These are phyloP conservation scores for Saxidomus purpurata DNA, from an alignment of 1,140 invertebrate species.

Conservation along the genomic window DNA sequence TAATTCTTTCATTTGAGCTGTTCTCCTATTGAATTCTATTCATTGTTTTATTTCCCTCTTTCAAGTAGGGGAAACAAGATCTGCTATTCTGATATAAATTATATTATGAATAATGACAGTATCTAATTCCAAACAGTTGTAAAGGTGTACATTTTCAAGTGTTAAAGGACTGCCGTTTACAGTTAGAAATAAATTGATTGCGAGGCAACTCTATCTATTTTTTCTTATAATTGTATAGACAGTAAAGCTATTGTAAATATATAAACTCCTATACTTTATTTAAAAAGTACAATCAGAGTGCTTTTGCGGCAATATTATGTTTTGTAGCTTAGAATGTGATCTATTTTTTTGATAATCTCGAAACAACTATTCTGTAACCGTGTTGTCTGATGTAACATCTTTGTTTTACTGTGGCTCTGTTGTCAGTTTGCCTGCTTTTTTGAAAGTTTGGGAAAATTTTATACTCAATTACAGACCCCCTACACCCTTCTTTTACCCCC, in stretches of 20 bases:
- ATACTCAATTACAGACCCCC: conserved; percentile 19
- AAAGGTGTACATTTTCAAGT: conserved; percentile 21
- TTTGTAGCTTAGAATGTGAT: conserved; percentile 35
- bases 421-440: conserved; percentile 51
- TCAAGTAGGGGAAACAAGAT: no score
- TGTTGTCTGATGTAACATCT: conserved; percentile 31
- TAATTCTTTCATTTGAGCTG: no score
- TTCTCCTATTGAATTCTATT: no score
- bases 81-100: no score
- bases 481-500: not conserved
- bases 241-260: conserved; percentile 36
- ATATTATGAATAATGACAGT: no score
- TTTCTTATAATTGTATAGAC: conserved; percentile 20
- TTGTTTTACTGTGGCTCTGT: conserved; percentile 41
- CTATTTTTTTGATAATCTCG: not conserved
- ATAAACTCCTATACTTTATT: not conserved
- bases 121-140: no score
- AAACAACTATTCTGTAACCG: conserved; percentile 23
- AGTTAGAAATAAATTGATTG: not conserved
- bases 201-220: not conserved
- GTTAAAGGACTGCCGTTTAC: not conserved
- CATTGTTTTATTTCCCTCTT: no score
- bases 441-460: conserved; percentile 17
- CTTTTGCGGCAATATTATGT: conserved; percentile 21
- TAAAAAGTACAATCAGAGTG: conserved; percentile 3